A percentile compares a stretch with the other conserved stretches of the same genome.
Evolutionary conservation across 2,888 invertebrate genomes (phyloP).

Genomic region (Orthosia incerta): DNA sequence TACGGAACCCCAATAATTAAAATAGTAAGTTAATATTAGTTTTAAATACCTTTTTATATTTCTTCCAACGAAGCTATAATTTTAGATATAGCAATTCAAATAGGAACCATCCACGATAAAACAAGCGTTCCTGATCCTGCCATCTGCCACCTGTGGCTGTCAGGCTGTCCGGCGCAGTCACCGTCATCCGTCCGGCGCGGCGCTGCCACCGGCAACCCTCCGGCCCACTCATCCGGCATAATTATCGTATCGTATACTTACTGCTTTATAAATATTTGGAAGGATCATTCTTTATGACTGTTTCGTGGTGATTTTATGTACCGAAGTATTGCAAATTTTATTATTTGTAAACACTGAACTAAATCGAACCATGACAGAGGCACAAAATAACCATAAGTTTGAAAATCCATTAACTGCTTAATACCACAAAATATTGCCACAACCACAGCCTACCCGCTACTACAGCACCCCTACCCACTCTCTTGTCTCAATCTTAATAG

Average conservation of each 20-base stretch:
- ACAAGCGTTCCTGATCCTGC: constrained; percentile 12
- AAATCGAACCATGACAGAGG: neutral
- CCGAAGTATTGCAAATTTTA: too few relatives aligned
- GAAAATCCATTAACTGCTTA: neutral
- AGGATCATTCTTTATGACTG: too few relatives aligned
- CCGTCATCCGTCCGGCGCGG: constrained; percentile 19
- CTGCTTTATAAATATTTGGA: neutral
- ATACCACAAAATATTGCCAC: neutral
- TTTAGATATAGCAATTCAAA: neutral
- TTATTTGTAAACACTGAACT: neutral
- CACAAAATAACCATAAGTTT: neutral
- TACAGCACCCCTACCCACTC: constrained; percentile 1
- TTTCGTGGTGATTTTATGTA: neutral
- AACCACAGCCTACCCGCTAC: constrained; percentile 2
- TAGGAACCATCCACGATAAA: neutral
- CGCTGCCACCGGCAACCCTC: constrained; percentile 5
- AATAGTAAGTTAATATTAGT: too few relatives aligned
- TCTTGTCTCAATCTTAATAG: constrained; percentile 23
- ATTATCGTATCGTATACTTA: constrained; percentile 25
- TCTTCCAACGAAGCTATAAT: neutral
- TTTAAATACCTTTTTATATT: too few relatives aligned
- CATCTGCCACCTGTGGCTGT: too few relatives aligned
- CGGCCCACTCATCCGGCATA: constrained; percentile 15
- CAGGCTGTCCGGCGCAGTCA: constrained; percentile 36
- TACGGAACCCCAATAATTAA: too few relatives aligned